Conservation (phyloP, 2,888 invertebrate species). For the Leucophenga montana region DNA sequence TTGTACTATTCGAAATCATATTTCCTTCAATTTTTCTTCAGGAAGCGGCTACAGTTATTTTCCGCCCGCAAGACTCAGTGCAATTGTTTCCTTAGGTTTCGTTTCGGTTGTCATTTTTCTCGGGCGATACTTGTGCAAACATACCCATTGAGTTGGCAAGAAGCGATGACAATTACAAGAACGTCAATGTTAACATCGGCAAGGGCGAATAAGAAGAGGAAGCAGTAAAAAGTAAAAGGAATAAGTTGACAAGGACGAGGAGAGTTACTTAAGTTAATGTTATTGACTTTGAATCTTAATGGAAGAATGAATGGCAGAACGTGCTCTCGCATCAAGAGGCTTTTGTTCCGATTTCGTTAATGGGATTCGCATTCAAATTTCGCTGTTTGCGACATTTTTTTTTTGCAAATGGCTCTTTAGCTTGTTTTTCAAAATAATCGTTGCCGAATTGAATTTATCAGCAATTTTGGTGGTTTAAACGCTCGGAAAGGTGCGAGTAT, state of each 20-base stretch:
- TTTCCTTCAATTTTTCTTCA: too few species aligned
- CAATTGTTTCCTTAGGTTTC: not conserved
- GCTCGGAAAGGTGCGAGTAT: too few species aligned
- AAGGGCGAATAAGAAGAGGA: too few species aligned
- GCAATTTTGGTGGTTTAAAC: too few species aligned
- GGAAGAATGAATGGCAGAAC: slow-evolving; percentile 48
- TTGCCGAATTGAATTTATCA: too few species aligned
- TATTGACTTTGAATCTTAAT: slow-evolving; percentile 48
- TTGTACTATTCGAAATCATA: too few species aligned
- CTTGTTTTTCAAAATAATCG: not conserved
- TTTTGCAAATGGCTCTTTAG: not conserved
- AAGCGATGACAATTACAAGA: too few species aligned
- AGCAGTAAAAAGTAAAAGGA: not conserved
- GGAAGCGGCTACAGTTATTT: not conserved
- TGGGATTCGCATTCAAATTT: slow-evolving; percentile 47
- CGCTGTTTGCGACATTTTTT: not conserved
- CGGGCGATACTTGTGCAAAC: not conserved
- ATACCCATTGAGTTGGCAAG: too few species aligned
- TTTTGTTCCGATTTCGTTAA: slow-evolving; percentile 44
- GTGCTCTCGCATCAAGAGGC: slow-evolving; percentile 45
- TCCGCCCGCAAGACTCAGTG: not conserved
- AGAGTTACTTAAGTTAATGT: slow-evolving; percentile 48
- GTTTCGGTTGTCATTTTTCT: not conserved
- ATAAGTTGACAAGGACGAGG: not conserved
- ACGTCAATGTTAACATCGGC: too few species aligned